Percentiles rank a stretch among this genome's conserved stretches.
Conservation (phyloP, 2,113 vertebrate genomes). For the Prinia subflava region DNA sequence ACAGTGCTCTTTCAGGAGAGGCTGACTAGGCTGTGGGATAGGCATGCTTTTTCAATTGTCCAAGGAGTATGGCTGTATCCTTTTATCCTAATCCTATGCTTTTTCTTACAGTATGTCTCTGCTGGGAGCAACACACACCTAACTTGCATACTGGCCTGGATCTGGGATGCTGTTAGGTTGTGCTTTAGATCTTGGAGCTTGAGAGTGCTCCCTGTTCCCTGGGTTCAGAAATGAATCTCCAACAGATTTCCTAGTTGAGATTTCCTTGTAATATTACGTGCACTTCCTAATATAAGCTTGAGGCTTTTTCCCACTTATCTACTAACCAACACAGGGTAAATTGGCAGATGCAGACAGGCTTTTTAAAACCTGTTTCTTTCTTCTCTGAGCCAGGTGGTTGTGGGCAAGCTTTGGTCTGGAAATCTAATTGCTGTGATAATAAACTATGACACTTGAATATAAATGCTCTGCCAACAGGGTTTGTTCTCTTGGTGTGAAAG, state of each 20-base stretch:
- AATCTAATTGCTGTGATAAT: not conserved
- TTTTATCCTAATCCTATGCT: not conserved
- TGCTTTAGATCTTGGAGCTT: not conserved
- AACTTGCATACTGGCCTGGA: not conserved
- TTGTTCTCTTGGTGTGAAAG: not conserved
- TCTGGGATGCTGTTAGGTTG: not conserved
- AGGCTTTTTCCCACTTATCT: not conserved
- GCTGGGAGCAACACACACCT: not conserved
- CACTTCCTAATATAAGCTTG: not conserved
- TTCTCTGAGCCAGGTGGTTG: not conserved
- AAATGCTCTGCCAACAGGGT: not conserved
- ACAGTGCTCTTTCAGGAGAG: not conserved
- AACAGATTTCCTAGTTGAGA: not conserved
- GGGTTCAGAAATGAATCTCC: not conserved
- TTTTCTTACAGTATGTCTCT: not conserved
- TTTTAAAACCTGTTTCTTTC: not conserved
- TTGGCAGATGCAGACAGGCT: not conserved
- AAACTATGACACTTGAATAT: not conserved
- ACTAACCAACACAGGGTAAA: not conserved
- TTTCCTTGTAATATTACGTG: not conserved
- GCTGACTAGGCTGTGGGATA: not conserved
- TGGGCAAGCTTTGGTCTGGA: not conserved
- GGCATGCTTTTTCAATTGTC: not conserved
- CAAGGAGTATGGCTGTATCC: not conserved
- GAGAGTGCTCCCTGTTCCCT: not conserved